Percentiles rank a stretch among this genome's conserved stretches.
Evolutionary conservation across 2,797 vertebrate species (phyloP).

Genomic region (Typhlichthys eigenmanni): DNA sequence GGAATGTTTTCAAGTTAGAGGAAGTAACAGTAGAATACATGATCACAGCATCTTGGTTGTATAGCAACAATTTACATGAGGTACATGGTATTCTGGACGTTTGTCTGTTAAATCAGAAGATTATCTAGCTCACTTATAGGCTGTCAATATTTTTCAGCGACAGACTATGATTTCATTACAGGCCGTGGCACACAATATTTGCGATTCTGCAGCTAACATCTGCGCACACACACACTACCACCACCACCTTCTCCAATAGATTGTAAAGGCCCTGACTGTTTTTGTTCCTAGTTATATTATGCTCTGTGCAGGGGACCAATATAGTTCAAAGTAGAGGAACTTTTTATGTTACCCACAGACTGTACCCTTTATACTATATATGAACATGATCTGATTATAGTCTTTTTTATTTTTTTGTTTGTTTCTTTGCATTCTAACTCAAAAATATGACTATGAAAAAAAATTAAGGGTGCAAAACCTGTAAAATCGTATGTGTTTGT

Average conservation of each 20-base stretch:
- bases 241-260: not conserved
- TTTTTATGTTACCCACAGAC: not conserved
- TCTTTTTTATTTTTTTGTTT: not conserved
- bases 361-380: conserved; percentile 2
- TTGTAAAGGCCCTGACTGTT: not conserved
- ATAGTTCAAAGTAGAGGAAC: not conserved
- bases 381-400: conserved; percentile 48
- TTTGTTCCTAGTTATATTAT: conserved; percentile 17
- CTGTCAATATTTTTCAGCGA: not conserved
- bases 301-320: conserved; percentile 4
- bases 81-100: not conserved
- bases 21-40: too few species aligned
- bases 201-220: conserved; percentile 9
- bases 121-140: not conserved
- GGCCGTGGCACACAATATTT: not conserved
- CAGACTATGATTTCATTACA: not conserved
- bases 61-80: too few species aligned
- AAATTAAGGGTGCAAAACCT: not conserved
- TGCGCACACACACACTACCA: not conserved
- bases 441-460: too few species aligned
- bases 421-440: not conserved
- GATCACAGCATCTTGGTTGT: too few species aligned
- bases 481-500: conserved; percentile 13
- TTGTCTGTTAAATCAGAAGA: not conserved
- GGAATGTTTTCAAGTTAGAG: too few species aligned